Conservation (phyloP, 2,888 invertebrate species). For the Sphaerophoria taeniata region DNA sequence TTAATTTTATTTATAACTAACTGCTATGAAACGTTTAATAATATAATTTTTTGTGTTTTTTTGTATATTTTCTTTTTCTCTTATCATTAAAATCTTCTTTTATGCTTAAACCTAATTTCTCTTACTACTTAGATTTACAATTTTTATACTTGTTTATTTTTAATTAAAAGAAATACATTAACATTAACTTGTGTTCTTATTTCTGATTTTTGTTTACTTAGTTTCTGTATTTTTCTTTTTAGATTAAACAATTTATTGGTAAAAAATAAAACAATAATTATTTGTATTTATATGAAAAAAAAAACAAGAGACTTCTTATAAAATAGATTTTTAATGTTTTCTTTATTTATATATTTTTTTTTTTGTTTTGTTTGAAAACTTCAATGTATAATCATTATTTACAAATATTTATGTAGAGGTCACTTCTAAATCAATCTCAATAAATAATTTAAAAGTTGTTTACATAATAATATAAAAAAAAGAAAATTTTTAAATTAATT, state of each 20-base stretch:
- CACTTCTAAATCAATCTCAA: slow-evolving; percentile 55
- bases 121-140: slow-evolving; percentile 65
- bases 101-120: slow-evolving; percentile 42
- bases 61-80: slow-evolving; percentile 7
- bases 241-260: slow-evolving; percentile 68
- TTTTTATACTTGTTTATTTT: slow-evolving; percentile 41
- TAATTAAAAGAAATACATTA: slow-evolving; percentile 67
- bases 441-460: slow-evolving; percentile 67
- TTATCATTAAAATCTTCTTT: slow-evolving; percentile 32
- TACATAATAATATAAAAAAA: slow-evolving; percentile 9
- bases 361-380: slow-evolving; percentile 47
- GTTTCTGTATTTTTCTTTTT: slow-evolving; percentile 29
- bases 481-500: slow-evolving; percentile 34
- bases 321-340: slow-evolving; percentile 57
- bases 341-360: slow-evolving; percentile 47
- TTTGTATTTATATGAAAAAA: slow-evolving; percentile 66
- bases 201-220: slow-evolving; percentile 35
- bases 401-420: slow-evolving; percentile 50
- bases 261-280: slow-evolving; percentile 63
- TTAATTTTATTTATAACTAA: slow-evolving; percentile 61
- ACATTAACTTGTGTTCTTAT: slow-evolving; percentile 62
- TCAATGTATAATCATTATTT: slow-evolving; percentile 69
- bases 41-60: slow-evolving; percentile 32
- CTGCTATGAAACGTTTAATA: slow-evolving; percentile 70
- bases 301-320: slow-evolving; percentile 75